Evolutionary conservation across 2,797 vertebrate genomes (phyloP).

Genomic region (Lutjanus campechanus): DNA sequence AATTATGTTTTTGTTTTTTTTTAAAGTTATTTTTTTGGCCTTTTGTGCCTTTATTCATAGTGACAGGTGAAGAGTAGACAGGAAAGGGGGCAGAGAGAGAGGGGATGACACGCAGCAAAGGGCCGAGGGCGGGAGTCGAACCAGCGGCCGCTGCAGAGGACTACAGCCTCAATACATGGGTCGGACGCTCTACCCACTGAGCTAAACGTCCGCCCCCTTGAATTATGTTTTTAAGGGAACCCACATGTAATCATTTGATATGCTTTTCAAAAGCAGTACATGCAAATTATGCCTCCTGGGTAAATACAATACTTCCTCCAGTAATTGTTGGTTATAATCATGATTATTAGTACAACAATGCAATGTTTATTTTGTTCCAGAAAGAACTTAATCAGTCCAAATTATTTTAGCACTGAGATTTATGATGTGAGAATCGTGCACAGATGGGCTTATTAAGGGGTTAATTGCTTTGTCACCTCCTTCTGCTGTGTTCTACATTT

Average conservation of each 20-base stretch:
- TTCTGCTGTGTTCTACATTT: constrained; percentile 38
- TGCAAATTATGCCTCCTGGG: neutral
- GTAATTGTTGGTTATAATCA: neutral
- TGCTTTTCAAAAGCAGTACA: neutral
- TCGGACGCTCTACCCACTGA: no score
- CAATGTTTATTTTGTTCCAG: neutral
- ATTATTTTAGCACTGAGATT: constrained; percentile 36
- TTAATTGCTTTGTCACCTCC: constrained; percentile 58
- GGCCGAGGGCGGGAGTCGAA: no score
- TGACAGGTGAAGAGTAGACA: no score
- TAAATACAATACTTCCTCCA: neutral
- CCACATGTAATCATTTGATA: neutral
- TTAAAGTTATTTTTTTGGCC: no score
- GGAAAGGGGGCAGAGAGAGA: no score
- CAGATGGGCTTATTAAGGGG: constrained; percentile 56
- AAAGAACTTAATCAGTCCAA: neutral
- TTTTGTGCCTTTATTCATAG: no score
- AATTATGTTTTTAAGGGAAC: neutral
- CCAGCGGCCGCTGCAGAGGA: no score
- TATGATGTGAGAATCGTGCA: constrained; percentile 30
- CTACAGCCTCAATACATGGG: no score
- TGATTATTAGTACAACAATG: neutral
- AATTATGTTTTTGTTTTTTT: neutral
- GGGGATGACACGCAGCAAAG: no score
- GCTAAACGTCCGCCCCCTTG: no score